Evolutionary conservation across 64 coral and sea anemone genomes (phyloP).

Genomic region (Dendronephthya gigantea): DNA sequence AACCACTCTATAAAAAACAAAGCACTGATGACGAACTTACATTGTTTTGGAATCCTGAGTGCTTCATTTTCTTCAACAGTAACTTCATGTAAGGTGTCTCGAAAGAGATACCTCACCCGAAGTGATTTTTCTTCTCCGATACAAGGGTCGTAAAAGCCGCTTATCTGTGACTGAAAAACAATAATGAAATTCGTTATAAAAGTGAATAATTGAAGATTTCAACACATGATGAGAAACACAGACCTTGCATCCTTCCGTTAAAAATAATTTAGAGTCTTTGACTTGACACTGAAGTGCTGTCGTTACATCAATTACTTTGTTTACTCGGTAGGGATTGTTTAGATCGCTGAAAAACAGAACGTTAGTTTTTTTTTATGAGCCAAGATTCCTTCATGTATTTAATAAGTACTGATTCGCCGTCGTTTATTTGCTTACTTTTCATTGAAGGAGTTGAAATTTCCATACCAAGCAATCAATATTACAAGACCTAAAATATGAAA

Average conservation of each 20-base stretch:
- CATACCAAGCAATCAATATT: slow-evolving; percentile 77
- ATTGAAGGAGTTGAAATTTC: slow-evolving; percentile 67
- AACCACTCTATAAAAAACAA: no score
- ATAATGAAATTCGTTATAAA: neutral
- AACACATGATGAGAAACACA: neutral
- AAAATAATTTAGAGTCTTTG: slow-evolving; percentile 71
- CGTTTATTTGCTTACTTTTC: slow-evolving; percentile 36
- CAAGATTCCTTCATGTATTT: no score
- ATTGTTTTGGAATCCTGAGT: slow-evolving; percentile 80
- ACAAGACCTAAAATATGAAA: slow-evolving; percentile 44
- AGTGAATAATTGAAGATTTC: no score
- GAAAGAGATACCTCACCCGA: slow-evolving; percentile 74
- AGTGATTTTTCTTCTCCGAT: slow-evolving; percentile 77
- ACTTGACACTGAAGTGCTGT: slow-evolving; percentile 94
- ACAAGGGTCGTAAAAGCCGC: slow-evolving; percentile 94
- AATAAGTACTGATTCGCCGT: no score
- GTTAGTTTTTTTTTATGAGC: neutral
- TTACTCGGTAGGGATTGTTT: neutral
- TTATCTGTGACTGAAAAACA: slow-evolving; percentile 56
- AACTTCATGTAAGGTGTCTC: slow-evolving; percentile 71
- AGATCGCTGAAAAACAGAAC: neutral
- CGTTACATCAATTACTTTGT: slow-evolving; percentile 75
- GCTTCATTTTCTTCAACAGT: slow-evolving; percentile 65
- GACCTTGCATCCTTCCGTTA: slow-evolving; percentile 66
- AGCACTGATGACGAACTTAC: slow-evolving; percentile 49